Evolutionary conservation across 2,113 vertebrate species (phyloP).

Genomic region (Stigmatopora nigra): DNA sequence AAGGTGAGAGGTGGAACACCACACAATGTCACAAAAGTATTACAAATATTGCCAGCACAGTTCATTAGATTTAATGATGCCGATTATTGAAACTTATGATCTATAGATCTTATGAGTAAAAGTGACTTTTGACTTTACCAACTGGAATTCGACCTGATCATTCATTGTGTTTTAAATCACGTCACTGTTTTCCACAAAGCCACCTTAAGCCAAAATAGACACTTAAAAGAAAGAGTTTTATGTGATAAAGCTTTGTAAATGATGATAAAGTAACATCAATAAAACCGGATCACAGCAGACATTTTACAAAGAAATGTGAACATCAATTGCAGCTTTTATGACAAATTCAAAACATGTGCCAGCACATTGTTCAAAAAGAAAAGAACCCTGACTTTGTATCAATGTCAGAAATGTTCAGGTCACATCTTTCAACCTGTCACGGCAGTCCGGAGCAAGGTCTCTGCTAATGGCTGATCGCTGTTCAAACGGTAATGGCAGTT

Average conservation of each 20-base stretch:
- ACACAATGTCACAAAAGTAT: neutral
- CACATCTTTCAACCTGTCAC: slow-evolving; percentile 42
- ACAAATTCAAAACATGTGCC: neutral
- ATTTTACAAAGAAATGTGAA: neutral
- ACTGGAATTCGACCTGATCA: slow-evolving; percentile 22
- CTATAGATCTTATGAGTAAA: neutral
- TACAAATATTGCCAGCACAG: neutral
- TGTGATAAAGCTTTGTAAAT: neutral
- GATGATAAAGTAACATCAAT: neutral
- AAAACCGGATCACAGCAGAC: neutral
- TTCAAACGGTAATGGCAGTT: slow-evolving; percentile 33
- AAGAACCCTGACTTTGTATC: slow-evolving; percentile 46
- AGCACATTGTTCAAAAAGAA: slow-evolving; percentile 15
- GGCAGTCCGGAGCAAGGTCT: slow-evolving; percentile 26
- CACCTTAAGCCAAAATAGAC: neutral
- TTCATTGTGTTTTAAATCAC: slow-evolving; percentile 33
- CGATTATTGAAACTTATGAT: neutral
- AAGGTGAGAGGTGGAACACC: too few species aligned
- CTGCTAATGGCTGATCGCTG: slow-evolving; percentile 48
- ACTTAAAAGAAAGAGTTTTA: neutral
- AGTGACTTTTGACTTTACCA: slow-evolving; percentile 25
- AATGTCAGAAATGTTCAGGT: slow-evolving; percentile 49
- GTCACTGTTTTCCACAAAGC: too few species aligned
- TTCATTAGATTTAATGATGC: neutral
- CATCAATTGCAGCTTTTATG: slow-evolving; percentile 1